Evolutionary conservation across 2,797 vertebrate species (phyloP).

Genomic region (Parotocinclus haroldoi): DNA sequence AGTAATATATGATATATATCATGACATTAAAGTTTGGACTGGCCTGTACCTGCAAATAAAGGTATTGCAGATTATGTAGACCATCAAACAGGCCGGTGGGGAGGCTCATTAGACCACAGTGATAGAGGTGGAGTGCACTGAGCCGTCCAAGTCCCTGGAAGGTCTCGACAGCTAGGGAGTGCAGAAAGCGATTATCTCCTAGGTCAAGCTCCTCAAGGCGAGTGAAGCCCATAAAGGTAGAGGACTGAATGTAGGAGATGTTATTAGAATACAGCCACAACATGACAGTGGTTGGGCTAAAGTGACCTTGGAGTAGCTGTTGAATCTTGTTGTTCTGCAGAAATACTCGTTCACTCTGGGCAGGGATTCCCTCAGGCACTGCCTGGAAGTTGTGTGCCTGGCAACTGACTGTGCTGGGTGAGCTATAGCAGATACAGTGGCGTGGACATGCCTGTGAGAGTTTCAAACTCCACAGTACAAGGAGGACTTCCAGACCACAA

Average conservation of each 20-base stretch:
- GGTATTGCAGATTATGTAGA: constrained; percentile 92
- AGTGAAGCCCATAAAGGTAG: constrained; percentile 86
- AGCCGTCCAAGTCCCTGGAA: constrained; percentile 88
- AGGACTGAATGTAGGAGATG: constrained; percentile 92
- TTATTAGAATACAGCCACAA: constrained; percentile 98
- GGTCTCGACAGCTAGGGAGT: constrained; percentile 85
- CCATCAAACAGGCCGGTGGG: constrained; percentile 84
- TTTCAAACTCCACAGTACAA: constrained; percentile 87
- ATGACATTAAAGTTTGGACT: too few relatives aligned
- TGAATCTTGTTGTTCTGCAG: constrained; percentile 96
- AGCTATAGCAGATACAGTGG: constrained; percentile 93
- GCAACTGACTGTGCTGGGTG: constrained; percentile 96
- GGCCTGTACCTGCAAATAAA: constrained; percentile 84
- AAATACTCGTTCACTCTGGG: constrained; percentile 92
- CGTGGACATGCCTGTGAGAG: constrained; percentile 79
- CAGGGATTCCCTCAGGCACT: constrained; percentile 91
- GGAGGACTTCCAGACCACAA: constrained; percentile 82
- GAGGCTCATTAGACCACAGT: constrained; percentile 86
- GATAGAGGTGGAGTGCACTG: constrained; percentile 92
- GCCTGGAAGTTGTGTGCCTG: constrained; percentile 91
- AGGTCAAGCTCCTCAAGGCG: constrained; percentile 95
- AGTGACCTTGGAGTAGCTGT: constrained; percentile 86
- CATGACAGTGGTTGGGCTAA: constrained; percentile 89
- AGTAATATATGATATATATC: too few relatives aligned
- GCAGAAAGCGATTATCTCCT: constrained; percentile 89